Evolutionary conservation across 53 echinoderm and acorn worm species (phyloP).

Genomic region (Echinometra lucunter): DNA sequence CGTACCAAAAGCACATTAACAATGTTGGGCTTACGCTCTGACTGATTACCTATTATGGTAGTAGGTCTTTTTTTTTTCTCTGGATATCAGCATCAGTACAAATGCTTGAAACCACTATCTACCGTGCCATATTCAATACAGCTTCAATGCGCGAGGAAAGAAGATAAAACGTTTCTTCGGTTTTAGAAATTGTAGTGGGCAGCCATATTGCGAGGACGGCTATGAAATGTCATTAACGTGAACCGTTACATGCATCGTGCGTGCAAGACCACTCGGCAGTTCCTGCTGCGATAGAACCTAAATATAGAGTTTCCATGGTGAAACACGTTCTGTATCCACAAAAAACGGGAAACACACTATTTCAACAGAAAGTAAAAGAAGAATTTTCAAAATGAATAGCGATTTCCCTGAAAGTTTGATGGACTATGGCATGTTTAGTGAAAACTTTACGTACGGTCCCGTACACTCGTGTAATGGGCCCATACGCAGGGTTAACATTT

Average conservation of each 20-base stretch:
- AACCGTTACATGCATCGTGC: not conserved
- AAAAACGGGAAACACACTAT: not conserved
- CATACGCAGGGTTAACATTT: not conserved
- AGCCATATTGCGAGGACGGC: not conserved
- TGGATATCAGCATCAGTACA: not conserved
- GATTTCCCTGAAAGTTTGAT: not conserved
- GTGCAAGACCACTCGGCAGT: not conserved
- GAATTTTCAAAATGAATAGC: not conserved
- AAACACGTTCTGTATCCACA: not conserved
- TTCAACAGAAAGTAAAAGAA: not conserved
- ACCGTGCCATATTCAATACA: not conserved
- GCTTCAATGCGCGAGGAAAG: not conserved
- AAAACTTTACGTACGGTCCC: not conserved
- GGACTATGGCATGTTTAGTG: not conserved
- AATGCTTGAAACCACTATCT: not conserved
- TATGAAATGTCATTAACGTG: not conserved
- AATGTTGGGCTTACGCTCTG: not conserved
- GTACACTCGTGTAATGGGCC: not conserved
- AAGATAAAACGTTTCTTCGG: not conserved
- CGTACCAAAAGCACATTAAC: not conserved
- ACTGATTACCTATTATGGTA: not conserved
- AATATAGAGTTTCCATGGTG: conserved; percentile 20
- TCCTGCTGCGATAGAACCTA: not conserved
- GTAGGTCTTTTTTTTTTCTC: not conserved
- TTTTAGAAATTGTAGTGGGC: not conserved